Evolutionary conservation across 2,888 invertebrate species (phyloP).

Genomic region (Thymelicus acteon): DNA sequence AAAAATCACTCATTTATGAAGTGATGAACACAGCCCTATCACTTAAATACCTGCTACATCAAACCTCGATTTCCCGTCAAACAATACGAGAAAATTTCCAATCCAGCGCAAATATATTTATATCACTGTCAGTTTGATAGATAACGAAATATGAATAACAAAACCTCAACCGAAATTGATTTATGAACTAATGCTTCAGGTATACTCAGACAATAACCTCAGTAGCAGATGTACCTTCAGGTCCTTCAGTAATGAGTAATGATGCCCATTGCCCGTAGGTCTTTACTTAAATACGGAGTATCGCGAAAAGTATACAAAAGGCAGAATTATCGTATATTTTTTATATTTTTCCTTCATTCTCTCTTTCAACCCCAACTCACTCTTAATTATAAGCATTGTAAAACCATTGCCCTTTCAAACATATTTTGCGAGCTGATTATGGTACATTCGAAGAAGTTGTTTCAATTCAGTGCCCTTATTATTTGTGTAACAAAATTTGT

Average conservation of each 20-base stretch:
- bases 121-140: conserved; percentile 33
- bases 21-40: too few species aligned
- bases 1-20: too few species aligned
- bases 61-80: neutral
- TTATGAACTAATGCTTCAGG: conserved; percentile 30
- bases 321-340: neutral
- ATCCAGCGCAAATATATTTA: conserved; percentile 15
- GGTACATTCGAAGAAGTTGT: too few species aligned
- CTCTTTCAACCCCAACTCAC: neutral
- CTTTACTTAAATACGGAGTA: neutral
- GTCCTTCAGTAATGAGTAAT: conserved; percentile 27
- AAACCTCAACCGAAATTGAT: conserved; percentile 27
- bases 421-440: too few species aligned
- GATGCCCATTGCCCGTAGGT: neutral
- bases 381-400: too few species aligned
- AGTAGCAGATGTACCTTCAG: conserved; percentile 4
- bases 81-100: conserved; percentile 5
- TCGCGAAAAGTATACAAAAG: neutral
- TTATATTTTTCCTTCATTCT: neutral
- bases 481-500: too few species aligned
- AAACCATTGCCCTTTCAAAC: too few species aligned
- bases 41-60: too few species aligned
- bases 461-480: too few species aligned
- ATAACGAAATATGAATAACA: conserved; percentile 29
- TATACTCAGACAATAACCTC: conserved; percentile 25